A percentile compares a stretch with the other conserved stretches of the same genome.
phyloP scores from a whole-genome alignment of 1,140 invertebrate species.

The Lethocerus indicus region DNA sequence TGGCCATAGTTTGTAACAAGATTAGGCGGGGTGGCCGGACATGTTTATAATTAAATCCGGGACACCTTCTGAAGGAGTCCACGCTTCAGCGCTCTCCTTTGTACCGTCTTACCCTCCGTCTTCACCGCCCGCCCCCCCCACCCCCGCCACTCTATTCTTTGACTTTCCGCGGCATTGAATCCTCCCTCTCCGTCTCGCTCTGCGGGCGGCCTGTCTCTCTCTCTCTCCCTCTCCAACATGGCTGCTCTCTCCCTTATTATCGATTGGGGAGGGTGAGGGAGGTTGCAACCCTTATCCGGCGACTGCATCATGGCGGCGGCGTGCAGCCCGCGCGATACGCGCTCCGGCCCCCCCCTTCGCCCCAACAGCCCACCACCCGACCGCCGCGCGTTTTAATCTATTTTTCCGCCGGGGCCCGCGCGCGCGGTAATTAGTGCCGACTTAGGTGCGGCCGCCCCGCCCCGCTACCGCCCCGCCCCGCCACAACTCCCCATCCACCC shows the following conservation, averaged over 20 bases:
- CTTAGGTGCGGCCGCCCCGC: background rate
- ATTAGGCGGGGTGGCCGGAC: constrained; percentile 10
- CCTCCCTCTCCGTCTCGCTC: too few relatives aligned
- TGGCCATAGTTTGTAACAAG: constrained; percentile 14
- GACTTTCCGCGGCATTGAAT: constrained; percentile 12
- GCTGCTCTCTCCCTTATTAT: constrained; percentile 14
- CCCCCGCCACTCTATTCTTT: constrained; percentile 9
- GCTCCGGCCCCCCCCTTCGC: too few relatives aligned
- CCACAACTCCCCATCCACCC: background rate
- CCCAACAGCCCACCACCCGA: too few relatives aligned
- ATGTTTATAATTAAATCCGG: constrained; percentile 15
- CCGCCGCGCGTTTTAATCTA: too few relatives aligned
- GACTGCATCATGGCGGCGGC: constrained; percentile 14
- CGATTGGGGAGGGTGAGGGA: constrained; percentile 5
- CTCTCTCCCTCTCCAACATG: constrained; percentile 8
- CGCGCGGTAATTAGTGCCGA: too few relatives aligned
- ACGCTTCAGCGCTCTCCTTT: constrained; percentile 1
- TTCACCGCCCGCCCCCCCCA: background rate
- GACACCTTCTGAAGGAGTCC: constrained; percentile 7
- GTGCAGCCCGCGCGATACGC: too few relatives aligned
- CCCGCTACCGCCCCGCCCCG: background rate
- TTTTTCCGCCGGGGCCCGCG: too few relatives aligned
- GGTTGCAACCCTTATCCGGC: constrained; percentile 10
- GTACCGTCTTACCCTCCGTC: background rate
- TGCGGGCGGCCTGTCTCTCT: too few relatives aligned